Percentiles rank a stretch among this genome's conserved stretches.
phyloP scores from a whole-genome alignment of 64 coral and sea anemone genomes.

The Astreopora myriophthalma region DNA sequence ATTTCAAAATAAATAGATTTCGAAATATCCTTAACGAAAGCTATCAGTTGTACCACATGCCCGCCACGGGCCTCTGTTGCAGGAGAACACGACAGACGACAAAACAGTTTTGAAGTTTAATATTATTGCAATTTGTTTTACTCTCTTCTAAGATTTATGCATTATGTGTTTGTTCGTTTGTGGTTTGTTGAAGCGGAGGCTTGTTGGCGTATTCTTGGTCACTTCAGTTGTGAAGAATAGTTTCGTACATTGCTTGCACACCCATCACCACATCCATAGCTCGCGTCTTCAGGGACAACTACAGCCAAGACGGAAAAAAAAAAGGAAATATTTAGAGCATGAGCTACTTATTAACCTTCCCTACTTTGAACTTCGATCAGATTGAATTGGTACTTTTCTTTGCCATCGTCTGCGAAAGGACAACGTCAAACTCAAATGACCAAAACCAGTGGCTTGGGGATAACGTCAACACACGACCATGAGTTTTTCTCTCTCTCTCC shows the following conservation, averaged over 20 bases:
- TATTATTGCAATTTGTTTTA: neutral
- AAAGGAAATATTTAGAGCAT: neutral
- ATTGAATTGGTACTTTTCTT: too few species aligned
- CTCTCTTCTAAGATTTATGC: neutral
- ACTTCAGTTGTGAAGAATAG: slow-evolving; percentile 58
- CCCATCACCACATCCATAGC: slow-evolving; percentile 72
- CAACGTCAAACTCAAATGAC: too few species aligned
- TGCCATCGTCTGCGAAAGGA: too few species aligned
- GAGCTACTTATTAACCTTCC: neutral
- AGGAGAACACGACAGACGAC: neutral
- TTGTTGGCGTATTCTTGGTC: neutral
- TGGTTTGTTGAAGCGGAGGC: neutral
- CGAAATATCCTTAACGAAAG: too few species aligned
- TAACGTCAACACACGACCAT: too few species aligned
- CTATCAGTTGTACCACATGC: too few species aligned
- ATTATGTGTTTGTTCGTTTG: too few species aligned
- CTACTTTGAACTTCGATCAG: neutral
- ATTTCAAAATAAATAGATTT: too few species aligned
- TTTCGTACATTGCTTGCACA: slow-evolving; percentile 67
- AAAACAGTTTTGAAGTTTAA: neutral
- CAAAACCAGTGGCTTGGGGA: too few species aligned
- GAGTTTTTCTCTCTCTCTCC: too few species aligned
- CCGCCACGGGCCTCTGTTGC: too few species aligned
- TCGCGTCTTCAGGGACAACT: slow-evolving; percentile 83
- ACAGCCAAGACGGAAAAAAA: neutral